These are phyloP conservation scores for Scolopax mira DNA, from an alignment of 2,113 vertebrate species.

Conservation along the genomic window DNA sequence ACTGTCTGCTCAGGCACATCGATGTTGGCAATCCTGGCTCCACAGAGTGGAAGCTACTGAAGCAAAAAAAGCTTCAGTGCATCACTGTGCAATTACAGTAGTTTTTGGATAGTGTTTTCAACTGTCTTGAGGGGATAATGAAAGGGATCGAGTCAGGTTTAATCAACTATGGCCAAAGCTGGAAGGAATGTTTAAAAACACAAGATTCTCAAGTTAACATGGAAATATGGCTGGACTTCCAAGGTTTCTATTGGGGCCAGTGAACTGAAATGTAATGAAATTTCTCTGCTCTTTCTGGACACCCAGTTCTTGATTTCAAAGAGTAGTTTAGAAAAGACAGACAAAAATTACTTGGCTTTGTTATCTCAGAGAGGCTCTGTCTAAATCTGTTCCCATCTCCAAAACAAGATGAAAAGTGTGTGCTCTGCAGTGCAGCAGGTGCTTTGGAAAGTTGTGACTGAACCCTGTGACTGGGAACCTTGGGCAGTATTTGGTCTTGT, in stretches of 20 bases:
- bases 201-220: neutral
- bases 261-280: neutral
- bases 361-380: neutral
- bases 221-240: neutral
- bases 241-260: neutral
- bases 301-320: neutral
- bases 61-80: neutral
- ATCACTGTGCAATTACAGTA: neutral
- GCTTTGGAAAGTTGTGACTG: neutral
- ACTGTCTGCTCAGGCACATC: neutral
- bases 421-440: neutral
- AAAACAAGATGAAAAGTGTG: neutral
- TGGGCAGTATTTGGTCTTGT: neutral
- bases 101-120: neutral
- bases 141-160: neutral
- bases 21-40: neutral
- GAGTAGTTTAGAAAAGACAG: neutral
- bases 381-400: neutral
- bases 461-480: neutral
- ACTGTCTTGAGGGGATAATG: neutral
- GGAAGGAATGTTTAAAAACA: neutral
- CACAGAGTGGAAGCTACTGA: neutral
- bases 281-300: neutral
- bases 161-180: neutral
- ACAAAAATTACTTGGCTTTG: neutral